These are phyloP conservation scores for Camelus dromedarius DNA, from an alignment of 2,113 vertebrate species.

Conservation along the genomic window DNA sequence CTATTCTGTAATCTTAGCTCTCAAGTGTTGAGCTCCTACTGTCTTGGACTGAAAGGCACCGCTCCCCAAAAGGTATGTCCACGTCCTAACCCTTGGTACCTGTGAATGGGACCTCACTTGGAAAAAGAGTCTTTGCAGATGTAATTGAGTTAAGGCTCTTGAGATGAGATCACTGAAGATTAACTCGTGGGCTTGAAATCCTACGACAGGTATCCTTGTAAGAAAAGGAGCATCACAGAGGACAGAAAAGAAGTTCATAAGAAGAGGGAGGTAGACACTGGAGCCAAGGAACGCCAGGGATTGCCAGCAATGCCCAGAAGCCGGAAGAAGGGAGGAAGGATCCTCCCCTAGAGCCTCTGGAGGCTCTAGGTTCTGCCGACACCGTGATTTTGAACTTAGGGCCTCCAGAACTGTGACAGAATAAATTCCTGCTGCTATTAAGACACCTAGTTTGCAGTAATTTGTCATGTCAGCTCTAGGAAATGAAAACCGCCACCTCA, in stretches of 20 bases:
- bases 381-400: background rate
- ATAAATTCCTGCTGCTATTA: background rate
- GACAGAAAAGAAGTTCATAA: background rate
- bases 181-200: no score
- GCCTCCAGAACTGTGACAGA: background rate
- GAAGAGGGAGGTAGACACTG: background rate
- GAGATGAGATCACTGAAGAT: background rate
- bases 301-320: accelerated
- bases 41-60: background rate
- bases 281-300: background rate
- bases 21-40: background rate
- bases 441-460: background rate
- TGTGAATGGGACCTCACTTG: background rate
- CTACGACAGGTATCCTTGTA: background rate
- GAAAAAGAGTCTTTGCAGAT: background rate
- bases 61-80: background rate
- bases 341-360: accelerated
- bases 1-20: background rate
- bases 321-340: accelerated
- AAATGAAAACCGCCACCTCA: background rate
- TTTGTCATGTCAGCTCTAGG: background rate
- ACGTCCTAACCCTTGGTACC: background rate
- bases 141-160: background rate
- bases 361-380: no score
- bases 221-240: background rate